Base-by-base conservation (phyloP, 2,888 invertebrate genomes). In the Rhamnusium bicolor region DNA sequence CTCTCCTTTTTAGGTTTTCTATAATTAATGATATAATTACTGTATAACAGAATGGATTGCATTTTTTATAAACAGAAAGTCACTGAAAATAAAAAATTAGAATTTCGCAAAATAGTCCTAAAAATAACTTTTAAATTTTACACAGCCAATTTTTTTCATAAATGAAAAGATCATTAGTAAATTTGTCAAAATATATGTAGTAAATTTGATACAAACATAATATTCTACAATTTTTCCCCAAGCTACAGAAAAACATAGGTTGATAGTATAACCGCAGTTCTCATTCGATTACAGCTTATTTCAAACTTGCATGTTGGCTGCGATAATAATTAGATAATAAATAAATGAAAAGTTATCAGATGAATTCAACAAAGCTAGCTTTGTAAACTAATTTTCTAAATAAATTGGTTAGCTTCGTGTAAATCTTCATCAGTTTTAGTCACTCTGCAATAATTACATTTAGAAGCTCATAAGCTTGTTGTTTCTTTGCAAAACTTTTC, bases 401-500 rank as follows among this genome's bases (percentile, higher is more conserved):
- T 53, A 65, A 54, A 51, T 65, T 53, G 27, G 53, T 49, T 53
- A 53, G 32, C 53, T 12, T 29, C 16, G 18, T 53, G 18, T 65
- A 65, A 54, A 65, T 65, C 65, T 65, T 21, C 32, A 53, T 65
- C 32, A 53, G 53, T 53, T 29, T n/a, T 16, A 32, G n/a, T 53
- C 53, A 40, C 32, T 53, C 27, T 19, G 18, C 29, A 53, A 65
- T 65, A 32, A 65, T 65, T 53, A 54, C 12, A 65, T 65, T 21
- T 49, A 8, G 10, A 63, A 49, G 51, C 49, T 63, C 40, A 16
- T 29, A 49, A 49, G 29, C 53, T 65, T 27, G 65, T 65, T 65
- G 54, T 53, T 63, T 65, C 65, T 53, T 53, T 18, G 32, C 16
- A 21, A 51, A 65, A 65, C 49, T 65, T 65, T 65, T n/a, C 65